These are phyloP conservation scores for Strongylocentrotus purpuratus DNA, from an alignment of 35 echinoderm and acorn worm genomes.

Conservation along the genomic window DNA sequence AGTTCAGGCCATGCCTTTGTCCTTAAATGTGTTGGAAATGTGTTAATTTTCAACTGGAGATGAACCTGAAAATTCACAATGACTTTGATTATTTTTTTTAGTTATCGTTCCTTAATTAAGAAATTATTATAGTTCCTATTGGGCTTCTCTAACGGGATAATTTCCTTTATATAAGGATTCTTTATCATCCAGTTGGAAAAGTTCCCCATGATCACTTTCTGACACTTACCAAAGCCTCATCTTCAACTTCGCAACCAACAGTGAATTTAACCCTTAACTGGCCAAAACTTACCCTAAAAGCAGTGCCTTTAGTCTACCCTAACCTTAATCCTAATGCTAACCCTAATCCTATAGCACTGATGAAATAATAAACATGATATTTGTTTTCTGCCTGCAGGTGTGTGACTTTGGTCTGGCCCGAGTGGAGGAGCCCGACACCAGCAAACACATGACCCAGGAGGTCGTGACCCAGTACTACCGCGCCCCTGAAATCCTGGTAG, in stretches of 20 bases:
- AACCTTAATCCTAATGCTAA: no score
- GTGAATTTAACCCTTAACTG: no score
- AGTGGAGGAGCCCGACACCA: conserved; percentile 92
- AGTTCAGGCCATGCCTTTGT: not conserved
- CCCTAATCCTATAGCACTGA: no score
- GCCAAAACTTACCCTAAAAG: no score
- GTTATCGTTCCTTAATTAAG: not conserved
- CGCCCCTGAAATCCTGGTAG: conserved; percentile 94
- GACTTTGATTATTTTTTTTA: not conserved
- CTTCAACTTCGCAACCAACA: no score
- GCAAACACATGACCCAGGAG: conserved; percentile 99
- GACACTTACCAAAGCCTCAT: no score
- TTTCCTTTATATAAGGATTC: no score
- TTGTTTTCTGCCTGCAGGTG: conserved; percentile 63
- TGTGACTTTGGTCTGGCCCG: conserved; percentile 99
- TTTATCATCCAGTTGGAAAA: no score
- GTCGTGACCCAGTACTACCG: conserved; percentile 99
- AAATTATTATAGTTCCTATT: not conserved
- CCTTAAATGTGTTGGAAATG: not conserved
- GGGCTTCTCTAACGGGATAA: no score
- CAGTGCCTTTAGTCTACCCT: no score
- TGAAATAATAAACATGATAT: no score
- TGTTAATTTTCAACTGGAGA: not conserved
- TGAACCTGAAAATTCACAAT: not conserved
- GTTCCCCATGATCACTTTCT: no score